A percentile compares a stretch with the other conserved stretches of the same genome.
These are phyloP conservation scores for Camelus dromedarius DNA, from an alignment of 2,113 vertebrate species.

Conservation along the genomic window DNA sequence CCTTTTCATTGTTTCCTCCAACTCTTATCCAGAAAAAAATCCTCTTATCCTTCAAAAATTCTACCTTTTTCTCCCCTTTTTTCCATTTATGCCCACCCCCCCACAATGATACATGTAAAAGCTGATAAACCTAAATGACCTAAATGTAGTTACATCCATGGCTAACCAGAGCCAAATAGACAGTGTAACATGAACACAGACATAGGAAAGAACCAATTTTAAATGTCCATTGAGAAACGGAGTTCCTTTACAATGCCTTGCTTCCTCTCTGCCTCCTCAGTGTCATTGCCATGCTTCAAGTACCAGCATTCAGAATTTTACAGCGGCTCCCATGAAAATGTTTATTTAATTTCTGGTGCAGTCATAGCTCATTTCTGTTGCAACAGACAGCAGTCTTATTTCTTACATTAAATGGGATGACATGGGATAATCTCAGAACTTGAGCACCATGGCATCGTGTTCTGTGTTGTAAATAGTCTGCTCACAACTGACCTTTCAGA, in stretches of 20 bases:
- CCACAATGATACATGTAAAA: background rate
- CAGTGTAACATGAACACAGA: background rate
- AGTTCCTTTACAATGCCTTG: background rate
- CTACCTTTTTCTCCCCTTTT: background rate
- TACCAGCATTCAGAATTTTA: background rate
- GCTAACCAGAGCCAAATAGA: background rate
- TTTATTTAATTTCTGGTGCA: conserved; percentile 18
- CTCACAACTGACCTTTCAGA: conserved; percentile 53
- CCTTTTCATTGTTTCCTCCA: background rate
- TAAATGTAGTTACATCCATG: background rate
- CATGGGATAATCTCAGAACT: background rate
- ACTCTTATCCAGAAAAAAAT: background rate
- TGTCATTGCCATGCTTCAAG: background rate
- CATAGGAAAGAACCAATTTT: background rate
- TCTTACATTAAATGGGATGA: background rate
- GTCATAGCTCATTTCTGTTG: background rate
- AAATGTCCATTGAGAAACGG: too few species aligned
- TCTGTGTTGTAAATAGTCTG: background rate
- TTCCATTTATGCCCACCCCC: background rate
- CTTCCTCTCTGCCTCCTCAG: background rate
- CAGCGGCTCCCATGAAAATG: background rate
- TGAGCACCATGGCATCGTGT: background rate
- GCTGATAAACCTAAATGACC: background rate
- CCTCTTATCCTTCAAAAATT: background rate
- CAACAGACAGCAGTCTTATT: background rate